Conservation (phyloP, 1,140 invertebrate species). For the Trichomalopsis sarcophagae region DNA sequence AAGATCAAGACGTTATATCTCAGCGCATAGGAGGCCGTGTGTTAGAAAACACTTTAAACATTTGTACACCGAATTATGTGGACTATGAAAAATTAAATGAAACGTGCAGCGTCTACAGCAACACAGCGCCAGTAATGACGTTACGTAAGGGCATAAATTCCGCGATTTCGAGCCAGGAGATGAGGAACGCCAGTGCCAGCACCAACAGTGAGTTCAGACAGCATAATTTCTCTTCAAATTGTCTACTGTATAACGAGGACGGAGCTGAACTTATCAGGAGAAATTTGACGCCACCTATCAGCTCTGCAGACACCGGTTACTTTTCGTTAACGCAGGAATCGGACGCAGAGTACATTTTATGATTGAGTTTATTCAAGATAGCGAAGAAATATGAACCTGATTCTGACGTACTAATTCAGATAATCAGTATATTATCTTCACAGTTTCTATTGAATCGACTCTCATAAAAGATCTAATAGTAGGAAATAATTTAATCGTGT, state of each 20-base stretch:
- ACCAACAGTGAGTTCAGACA: constrained; percentile 53
- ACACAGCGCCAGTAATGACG: constrained; percentile 61
- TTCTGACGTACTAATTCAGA: neutral
- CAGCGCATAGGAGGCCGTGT: neutral
- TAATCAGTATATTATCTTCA: neutral
- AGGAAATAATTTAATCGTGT: neutral
- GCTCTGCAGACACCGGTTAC: neutral
- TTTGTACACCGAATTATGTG: constrained; percentile 53
- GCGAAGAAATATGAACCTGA: neutral
- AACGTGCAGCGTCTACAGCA: constrained; percentile 66
- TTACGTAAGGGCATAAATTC: constrained; percentile 42
- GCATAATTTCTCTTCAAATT: constrained; percentile 59
- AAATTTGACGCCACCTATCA: neutral
- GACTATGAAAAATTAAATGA: constrained; percentile 64
- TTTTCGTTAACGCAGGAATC: neutral
- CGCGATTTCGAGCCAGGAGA: neutral
- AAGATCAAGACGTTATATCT: neutral
- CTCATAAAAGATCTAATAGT: neutral
- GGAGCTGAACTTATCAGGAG: neutral
- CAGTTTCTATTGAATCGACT: neutral
- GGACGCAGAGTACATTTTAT: neutral
- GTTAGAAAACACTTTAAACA: constrained; percentile 64
- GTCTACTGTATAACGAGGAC: constrained; percentile 60
- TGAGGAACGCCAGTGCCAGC: no score
- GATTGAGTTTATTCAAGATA: neutral